Base-by-base conservation (phyloP, 1,140 invertebrate genomes). In the Idris sp. region DNA sequence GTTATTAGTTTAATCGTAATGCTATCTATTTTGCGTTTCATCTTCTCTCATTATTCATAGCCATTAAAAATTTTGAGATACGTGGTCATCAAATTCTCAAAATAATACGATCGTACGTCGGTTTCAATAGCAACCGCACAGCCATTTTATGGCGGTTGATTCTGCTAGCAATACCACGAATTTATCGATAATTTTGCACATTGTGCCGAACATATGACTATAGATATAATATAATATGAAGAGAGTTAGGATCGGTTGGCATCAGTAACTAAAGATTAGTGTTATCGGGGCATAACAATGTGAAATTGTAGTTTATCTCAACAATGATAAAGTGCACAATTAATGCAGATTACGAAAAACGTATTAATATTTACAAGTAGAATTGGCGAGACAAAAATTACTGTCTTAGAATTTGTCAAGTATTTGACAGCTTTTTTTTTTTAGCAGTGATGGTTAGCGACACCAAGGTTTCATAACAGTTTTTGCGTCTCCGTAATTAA, bases 121-220 rank as follows among this genome's bases (percentile, higher is more conserved):
- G 62, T 74, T 74, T 74, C 61, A 74, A 74, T 74, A 74, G 61
- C 46, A 74, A 74, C 69, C 59, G 40, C 69, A 65, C 36, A 59
- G 53, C 58, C 58, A 65, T 74, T 74, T 74, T 65, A 35, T 59
- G 64, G 69, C 61, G 61, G 69, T 61, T 59, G 61, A 38, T 74
- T 54, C 61, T 54, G 59, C 69, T 46, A 65, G 69, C 69, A 65
- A 74, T 74, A 74, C 54, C 53, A 61, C 69, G 69, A 65, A 74
- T 74, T 74, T 74, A 74, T 74, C 69, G 69, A 74, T 74, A 74
- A 74, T 74, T 74, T 74, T 74, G 69, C 69, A 74, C 69, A 74
- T 59, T 65, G 59, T 74, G 61, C 61, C 69, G 53, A 74, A 65
- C 54, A 41, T 74, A 65, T 65, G 59, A 53, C 69, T 73, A 65